Evolutionary conservation across 2,797 vertebrate species (phyloP).

Genomic region (Adrianichthys oophorus): DNA sequence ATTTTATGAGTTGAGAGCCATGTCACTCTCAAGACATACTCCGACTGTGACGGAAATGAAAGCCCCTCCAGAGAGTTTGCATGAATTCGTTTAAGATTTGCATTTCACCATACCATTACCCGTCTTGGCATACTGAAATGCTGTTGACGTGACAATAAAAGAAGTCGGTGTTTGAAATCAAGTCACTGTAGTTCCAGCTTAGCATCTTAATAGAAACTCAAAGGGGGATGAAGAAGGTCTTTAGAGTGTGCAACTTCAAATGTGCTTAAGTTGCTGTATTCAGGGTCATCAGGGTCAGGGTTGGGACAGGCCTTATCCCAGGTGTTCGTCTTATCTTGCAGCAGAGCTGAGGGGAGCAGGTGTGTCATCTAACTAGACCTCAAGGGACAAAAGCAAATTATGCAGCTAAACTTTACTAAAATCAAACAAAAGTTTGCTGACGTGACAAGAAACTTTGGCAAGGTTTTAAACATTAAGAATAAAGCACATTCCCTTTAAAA

Average conservation of each 20-base stretch:
- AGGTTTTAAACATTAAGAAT: background rate
- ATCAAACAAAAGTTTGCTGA: conserved; percentile 34
- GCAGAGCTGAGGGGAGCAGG: conserved; percentile 38
- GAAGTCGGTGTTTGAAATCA: conserved; percentile 30
- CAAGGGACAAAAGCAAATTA: conserved; percentile 64
- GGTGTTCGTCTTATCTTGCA: conserved; percentile 50
- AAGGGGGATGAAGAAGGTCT: background rate
- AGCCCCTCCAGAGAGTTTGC: conserved; percentile 36
- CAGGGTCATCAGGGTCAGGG: conserved; percentile 39
- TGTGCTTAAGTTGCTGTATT: conserved; percentile 28
- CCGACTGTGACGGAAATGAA: conserved; percentile 28
- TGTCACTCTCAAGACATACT: conserved; percentile 25
- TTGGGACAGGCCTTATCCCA: conserved; percentile 43
- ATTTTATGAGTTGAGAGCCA: conserved; percentile 51
- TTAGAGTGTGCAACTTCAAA: conserved; percentile 22
- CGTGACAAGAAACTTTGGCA: background rate
- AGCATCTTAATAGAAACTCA: conserved; percentile 39
- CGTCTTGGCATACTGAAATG: conserved; percentile 24
- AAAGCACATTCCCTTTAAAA: background rate
- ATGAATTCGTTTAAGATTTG: conserved; percentile 28
- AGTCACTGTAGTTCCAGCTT: conserved; percentile 40
- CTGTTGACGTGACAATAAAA: conserved; percentile 36
- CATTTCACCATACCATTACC: conserved; percentile 12
- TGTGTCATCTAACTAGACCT: conserved; percentile 52
- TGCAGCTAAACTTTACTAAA: conserved; percentile 58